Base-by-base conservation (phyloP, 2,113 vertebrate genomes). In the Aythya baeri region DNA sequence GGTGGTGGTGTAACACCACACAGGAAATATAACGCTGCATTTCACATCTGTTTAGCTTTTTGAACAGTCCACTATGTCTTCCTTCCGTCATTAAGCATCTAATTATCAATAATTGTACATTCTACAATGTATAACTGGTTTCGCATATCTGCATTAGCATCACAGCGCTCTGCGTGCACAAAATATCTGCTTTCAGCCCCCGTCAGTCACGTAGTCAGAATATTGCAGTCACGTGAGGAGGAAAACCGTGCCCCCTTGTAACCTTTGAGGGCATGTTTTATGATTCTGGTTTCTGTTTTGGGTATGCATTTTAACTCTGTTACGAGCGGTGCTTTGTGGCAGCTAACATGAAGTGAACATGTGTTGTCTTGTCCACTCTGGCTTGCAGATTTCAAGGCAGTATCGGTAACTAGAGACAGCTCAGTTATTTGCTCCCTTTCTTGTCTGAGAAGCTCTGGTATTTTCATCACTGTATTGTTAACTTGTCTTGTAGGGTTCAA, bases 371-470 rank as follows among this genome's bases (percentile, higher is more conserved):
- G 54, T 71, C 59, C 75, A 7, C 43, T 32, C 29, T 54, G 25
- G 38, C 85, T 95, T 93, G 78, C 55, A n/a, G 87, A 54, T 75
- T 86, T 96, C 43, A 41, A 63, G 67, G 32, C 78, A 43, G 43
- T 73, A 26, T 15, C 89, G 77, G 62, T 71, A 83, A 65, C 73
- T 38, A 13, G 71, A 86, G 67, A 23, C 17, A 34, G 1, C 67
- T 83, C 29, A 81, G 26, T 79, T 92, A 62, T 54, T 94, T 73
- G 58, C 62, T 79, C 92, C 82, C 66, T 91, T 58, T 36, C 7
- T 46, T 76, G 2, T 68, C 72, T 88, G 86, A 79, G 66, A 54
- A 86, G 36, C 70, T 87, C 68, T 63, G 61, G 32, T 78, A 18
- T 72, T 93, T 95, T 86, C 78, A 17, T 50, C 25, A 10, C 46